Evolutionary conservation across 1,140 invertebrate species (phyloP).

Genomic region (Heliconius nattereri): DNA sequence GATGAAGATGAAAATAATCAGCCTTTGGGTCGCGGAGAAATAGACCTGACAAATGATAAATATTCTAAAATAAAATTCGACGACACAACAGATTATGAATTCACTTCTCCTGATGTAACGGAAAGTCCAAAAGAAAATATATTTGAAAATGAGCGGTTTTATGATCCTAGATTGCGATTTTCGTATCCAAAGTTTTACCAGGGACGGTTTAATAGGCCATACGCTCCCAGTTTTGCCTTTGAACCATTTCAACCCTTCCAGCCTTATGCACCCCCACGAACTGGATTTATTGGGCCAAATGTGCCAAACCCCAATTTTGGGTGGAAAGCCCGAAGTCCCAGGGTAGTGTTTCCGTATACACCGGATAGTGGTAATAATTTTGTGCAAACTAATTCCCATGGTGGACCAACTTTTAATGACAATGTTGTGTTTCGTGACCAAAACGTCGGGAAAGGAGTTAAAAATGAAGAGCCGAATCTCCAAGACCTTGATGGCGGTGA

Average conservation of each 20-base stretch:
- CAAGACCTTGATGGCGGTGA: conserved; percentile 81
- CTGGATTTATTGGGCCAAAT: conserved; percentile 53
- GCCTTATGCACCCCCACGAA: conserved; percentile 61
- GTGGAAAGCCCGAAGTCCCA: conserved; percentile 81
- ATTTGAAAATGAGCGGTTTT: conserved; percentile 65
- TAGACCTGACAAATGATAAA: conserved; percentile 62
- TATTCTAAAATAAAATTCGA: conserved; percentile 70
- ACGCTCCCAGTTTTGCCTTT: conserved; percentile 64
- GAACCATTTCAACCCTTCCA: conserved; percentile 57
- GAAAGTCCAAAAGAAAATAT: conserved; percentile 42
- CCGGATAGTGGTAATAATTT: conserved; percentile 67
- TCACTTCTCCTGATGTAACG: conserved; percentile 60
- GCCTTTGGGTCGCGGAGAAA: conserved; percentile 62
- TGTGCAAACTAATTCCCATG: conserved; percentile 77
- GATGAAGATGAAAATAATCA: conserved; percentile 67
- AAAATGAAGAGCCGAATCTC: conserved; percentile 79
- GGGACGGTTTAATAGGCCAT: conserved; percentile 61
- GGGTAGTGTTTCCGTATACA: conserved; percentile 82
- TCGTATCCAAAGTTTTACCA: conserved; percentile 64
- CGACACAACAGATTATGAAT: conserved; percentile 65
- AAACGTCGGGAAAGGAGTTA: conserved; percentile 82
- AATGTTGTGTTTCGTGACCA: conserved; percentile 84
- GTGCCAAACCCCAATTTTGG: conserved; percentile 39
- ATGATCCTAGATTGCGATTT: conserved; percentile 57
- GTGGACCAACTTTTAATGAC: conserved; percentile 74